Conservation (phyloP, 2,113 vertebrate species). For the Cervus canadensis region DNA sequence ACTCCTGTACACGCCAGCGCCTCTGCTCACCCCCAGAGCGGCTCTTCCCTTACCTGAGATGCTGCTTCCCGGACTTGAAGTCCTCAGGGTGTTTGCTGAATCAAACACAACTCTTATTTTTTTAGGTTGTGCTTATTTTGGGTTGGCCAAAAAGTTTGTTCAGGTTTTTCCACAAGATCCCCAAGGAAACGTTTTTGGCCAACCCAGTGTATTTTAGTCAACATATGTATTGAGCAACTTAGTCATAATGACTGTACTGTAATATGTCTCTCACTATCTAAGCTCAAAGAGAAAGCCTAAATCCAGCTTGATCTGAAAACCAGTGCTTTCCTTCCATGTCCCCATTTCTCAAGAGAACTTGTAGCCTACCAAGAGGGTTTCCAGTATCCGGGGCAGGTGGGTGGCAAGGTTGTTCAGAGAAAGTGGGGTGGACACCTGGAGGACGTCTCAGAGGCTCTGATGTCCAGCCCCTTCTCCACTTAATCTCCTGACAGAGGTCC, state of each 20-base stretch:
- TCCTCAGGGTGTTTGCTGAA: neutral
- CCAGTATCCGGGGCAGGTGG: fast-evolving
- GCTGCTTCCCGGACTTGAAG: neutral
- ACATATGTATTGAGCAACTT: neutral
- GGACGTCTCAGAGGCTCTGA: neutral
- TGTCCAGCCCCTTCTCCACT: neutral
- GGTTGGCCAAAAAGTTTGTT: neutral
- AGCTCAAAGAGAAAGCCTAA: neutral
- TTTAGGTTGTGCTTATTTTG: neutral
- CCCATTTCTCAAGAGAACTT: neutral
- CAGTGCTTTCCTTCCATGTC: neutral
- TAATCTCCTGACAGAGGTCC: neutral
- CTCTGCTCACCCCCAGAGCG: neutral
- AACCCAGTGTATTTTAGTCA: neutral
- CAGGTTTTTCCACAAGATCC: neutral
- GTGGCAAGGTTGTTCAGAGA: neutral
- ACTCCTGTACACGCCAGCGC: fast-evolving
- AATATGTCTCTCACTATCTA: neutral
- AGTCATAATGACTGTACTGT: neutral
- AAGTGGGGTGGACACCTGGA: neutral
- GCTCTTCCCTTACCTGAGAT: neutral
- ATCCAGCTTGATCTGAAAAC: neutral
- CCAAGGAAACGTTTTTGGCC: neutral
- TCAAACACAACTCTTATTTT: neutral
- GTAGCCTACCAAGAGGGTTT: no score